Base-by-base conservation (phyloP, 2,797 vertebrate species). In the Potorous gilbertii region DNA sequence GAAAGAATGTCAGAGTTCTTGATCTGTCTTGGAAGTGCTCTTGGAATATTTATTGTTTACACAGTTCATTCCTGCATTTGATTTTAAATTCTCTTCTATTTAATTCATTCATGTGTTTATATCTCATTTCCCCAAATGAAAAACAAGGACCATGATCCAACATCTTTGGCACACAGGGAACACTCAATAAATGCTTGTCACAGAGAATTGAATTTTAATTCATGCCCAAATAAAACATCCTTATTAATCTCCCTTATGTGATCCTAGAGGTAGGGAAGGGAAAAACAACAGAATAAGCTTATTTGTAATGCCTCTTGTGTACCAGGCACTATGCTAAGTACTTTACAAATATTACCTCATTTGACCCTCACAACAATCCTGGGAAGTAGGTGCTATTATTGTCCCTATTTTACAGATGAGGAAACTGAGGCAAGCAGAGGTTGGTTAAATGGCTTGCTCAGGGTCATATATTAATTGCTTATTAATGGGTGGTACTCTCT, bases 21-120 rank as follows among this genome's bases (percentile, higher is more conserved):
- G 31, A 5, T 62, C 59, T 62, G 34, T 62, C 31, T 16, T 34
- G 59, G 59, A 62, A 54, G 14, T 92, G 92, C 93, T 95, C 91
- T 96, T 92, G 96, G 27, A 34, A 28, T 92, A 81, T 52, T 90
- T 97, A 94, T 96, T 94, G 93, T 95, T 95, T 95, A 94, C 92
- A 16, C 14, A 62, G 91, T 91, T 94, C 59, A 87, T 56, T 95
- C 92, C 90, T 90, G 52, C 89, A 93, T 93, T 96, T 62, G 56
- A 93, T 97, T 89, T 92, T 57, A 92, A 34, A 16, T 8, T 95
- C 56, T 31, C 59, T 81, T 2, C 55, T n/a, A 16, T 62, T 97
- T 95, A 96, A 92, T 95, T 95, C 94, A 92, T 94, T 94, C 81
- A 54, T 95, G 81, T 54, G 16, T 92, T 90, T 96, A 90, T 91